These are phyloP conservation scores for Takifugu ocellatus DNA, from an alignment of 2,797 vertebrate genomes.

Conservation along the genomic window DNA sequence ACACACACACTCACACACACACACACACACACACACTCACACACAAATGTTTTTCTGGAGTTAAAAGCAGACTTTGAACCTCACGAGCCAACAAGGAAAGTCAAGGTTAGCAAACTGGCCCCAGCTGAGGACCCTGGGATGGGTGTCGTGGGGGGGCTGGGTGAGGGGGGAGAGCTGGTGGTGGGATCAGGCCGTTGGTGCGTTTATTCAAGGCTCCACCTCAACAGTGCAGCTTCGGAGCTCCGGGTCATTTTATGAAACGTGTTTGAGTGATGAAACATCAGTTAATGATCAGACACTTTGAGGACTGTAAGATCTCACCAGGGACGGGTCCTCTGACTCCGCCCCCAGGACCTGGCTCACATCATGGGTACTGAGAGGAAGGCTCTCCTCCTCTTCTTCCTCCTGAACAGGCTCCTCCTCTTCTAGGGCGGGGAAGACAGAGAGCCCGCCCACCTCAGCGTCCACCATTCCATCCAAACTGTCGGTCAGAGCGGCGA, in stretches of 20 bases:
- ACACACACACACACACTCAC: background rate
- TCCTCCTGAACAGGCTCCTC: conserved; percentile 73
- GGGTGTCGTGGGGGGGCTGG: conserved; percentile 28
- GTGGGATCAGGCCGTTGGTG: background rate
- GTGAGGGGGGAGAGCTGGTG: background rate
- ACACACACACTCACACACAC: background rate
- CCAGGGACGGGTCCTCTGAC: conserved; percentile 91
- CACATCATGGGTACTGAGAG: conserved; percentile 65
- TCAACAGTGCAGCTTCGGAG: too few species aligned
- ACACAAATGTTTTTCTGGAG: conserved; percentile 28
- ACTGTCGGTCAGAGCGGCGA: conserved; percentile 93
- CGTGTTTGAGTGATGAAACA: background rate
- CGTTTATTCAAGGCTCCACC: too few species aligned
- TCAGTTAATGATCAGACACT: too few species aligned
- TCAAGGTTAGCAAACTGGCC: conserved; percentile 36
- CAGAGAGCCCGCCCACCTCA: conserved; percentile 85
- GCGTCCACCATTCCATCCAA: conserved; percentile 94
- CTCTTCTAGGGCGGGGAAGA: conserved; percentile 82
- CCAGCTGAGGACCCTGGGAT: conserved; percentile 21
- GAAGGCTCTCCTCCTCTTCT: conserved; percentile 59
- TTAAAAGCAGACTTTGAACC: conserved; percentile 50
- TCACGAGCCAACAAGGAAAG: conserved; percentile 34
- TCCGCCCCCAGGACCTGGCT: conserved; percentile 77
- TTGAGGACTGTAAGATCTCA: conserved; percentile 66
- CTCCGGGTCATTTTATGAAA: too few species aligned